Conservation (phyloP, 2,797 vertebrate genomes). For the Poecilia velifera region DNA sequence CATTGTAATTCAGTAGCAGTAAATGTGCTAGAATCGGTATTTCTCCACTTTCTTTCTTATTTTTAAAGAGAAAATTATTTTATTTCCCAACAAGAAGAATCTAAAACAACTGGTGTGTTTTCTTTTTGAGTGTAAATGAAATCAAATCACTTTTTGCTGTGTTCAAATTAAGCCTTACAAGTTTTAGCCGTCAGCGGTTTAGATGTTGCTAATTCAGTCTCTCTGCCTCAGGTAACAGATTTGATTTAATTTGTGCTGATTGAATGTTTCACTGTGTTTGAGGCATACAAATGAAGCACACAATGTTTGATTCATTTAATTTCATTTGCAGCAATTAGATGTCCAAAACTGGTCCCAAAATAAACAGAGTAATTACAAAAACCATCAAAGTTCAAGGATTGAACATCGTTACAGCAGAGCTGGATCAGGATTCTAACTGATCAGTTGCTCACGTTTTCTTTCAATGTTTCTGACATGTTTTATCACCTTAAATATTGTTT, state of each 20-base stretch:
- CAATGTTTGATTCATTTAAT: background rate
- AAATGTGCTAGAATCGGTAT: too few species aligned
- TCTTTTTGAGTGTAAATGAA: background rate
- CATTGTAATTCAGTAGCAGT: too few species aligned
- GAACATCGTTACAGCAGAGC: background rate
- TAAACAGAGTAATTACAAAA: background rate
- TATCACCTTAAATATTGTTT: background rate
- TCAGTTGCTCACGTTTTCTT: background rate
- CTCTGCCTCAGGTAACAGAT: background rate
- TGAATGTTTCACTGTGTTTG: background rate
- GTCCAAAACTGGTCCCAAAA: background rate
- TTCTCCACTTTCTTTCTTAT: background rate
- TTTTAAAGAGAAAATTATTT: background rate
- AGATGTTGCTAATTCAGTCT: background rate
- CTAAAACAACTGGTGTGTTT: background rate
- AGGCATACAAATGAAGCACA: background rate
- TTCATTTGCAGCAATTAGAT: background rate
- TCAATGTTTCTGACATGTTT: background rate
- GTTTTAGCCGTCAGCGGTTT: background rate
- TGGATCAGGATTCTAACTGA: background rate
- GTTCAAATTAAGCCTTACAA: background rate
- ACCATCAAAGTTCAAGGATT: background rate
- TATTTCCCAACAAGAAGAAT: background rate
- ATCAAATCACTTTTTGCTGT: background rate
- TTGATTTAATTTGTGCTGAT: background rate